Percentiles rank a stretch among this genome's conserved stretches.
phyloP scores from a whole-genome alignment of 2,888 invertebrate species.

The Cerastis rubricosa region DNA sequence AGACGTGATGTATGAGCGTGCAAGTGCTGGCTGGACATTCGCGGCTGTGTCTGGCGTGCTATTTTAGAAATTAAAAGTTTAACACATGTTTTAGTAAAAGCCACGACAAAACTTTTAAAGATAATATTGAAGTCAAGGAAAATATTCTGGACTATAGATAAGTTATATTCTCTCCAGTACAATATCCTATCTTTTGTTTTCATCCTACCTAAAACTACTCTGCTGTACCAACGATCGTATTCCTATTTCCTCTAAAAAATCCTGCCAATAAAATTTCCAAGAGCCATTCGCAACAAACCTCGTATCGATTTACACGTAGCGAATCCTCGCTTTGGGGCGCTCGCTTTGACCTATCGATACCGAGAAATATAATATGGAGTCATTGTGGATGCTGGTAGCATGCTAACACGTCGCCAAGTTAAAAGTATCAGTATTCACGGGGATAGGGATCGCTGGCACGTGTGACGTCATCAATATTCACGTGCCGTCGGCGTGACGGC shows the following conservation, averaged over 20 bases:
- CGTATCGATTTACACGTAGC: conserved; percentile 43
- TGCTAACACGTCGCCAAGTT: conserved; percentile 61
- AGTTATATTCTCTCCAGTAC: too few relatives aligned
- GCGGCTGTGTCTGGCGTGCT: background rate
- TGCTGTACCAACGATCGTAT: background rate
- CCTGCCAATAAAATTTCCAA: conserved; percentile 19
- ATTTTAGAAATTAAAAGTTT: conserved; percentile 23
- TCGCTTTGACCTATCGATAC: conserved; percentile 48
- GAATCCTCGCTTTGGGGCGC: conserved; percentile 9
- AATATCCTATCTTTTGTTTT: background rate
- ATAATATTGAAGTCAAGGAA: background rate
- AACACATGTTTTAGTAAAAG: background rate
- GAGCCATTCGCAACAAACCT: conserved; percentile 31
- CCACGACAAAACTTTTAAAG: too few relatives aligned
- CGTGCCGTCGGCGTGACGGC: conserved; percentile 58
- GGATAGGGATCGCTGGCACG: conserved; percentile 56
- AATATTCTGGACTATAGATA: background rate
- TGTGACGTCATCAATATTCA: conserved; percentile 68
- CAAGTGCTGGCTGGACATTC: conserved; percentile 27
- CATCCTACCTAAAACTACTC: background rate
- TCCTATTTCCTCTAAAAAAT: conserved; percentile 33
- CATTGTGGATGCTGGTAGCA: conserved; percentile 54
- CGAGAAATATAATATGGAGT: conserved; percentile 48
- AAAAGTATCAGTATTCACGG: conserved; percentile 66
- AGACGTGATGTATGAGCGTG: conserved; percentile 51